These are phyloP conservation scores for Phalacrocorax pelagicus DNA, from an alignment of 2,113 vertebrate species.

Conservation along the genomic window DNA sequence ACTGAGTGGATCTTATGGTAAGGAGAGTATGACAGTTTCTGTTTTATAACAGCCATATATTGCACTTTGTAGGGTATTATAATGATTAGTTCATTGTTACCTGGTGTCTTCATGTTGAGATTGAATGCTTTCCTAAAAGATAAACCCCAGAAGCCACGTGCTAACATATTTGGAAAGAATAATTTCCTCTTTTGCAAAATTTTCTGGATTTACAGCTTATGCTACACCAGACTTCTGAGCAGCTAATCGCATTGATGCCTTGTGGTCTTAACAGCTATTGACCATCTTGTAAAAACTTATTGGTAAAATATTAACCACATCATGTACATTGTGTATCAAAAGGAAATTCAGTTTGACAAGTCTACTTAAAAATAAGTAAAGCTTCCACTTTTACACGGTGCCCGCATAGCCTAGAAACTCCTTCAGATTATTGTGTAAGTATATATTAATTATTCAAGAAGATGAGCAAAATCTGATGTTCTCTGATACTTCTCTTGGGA, in stretches of 20 bases:
- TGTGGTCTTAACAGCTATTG: not conserved
- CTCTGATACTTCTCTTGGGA: not conserved
- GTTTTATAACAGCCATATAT: not conserved
- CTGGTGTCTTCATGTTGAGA: not conserved
- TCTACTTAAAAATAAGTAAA: conserved; percentile 33
- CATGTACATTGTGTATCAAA: not conserved
- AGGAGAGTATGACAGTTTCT: not conserved
- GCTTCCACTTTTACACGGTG: not conserved
- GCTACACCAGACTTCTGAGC: not conserved
- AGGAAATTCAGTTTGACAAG: not conserved
- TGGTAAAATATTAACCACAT: conserved; percentile 28
- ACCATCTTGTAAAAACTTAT: not conserved
- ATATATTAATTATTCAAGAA: conserved; percentile 35
- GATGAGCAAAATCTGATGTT: conserved; percentile 14
- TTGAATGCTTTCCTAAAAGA: not conserved
- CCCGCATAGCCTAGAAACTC: not conserved
- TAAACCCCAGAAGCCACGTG: not conserved
- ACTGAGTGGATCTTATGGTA: not conserved
- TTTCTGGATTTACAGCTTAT: not conserved
- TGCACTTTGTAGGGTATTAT: not conserved
- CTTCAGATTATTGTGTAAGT: conserved; percentile 25
- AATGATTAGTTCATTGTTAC: not conserved
- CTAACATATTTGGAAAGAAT: not conserved
- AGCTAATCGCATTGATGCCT: not conserved
- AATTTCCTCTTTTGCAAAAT: not conserved